Evolutionary conservation across 2,113 vertebrate species (phyloP).

Genomic region (Thunnus maccoyii): DNA sequence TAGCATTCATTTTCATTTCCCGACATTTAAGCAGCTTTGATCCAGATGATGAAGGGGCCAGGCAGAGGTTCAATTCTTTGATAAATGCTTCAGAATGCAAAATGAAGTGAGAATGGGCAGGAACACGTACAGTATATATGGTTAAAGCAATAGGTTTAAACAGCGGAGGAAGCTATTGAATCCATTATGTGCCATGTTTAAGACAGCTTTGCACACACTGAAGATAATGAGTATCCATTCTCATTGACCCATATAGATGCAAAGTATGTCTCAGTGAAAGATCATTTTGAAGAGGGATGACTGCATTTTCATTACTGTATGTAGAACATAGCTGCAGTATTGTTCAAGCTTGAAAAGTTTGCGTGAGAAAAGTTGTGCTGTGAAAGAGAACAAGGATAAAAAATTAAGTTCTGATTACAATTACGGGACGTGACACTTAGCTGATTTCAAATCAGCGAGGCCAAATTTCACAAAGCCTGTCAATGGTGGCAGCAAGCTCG

Average conservation of each 20-base stretch:
- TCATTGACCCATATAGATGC: slow-evolving; percentile 6
- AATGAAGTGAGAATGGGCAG: slow-evolving; percentile 19
- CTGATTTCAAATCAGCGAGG: slow-evolving; percentile 88
- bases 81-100: slow-evolving; percentile 31
- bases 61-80: background rate
- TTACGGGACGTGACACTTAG: slow-evolving; percentile 86
- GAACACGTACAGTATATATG: background rate
- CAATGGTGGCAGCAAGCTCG: slow-evolving; percentile 82
- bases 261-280: slow-evolving; percentile 1
- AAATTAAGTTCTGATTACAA: slow-evolving; percentile 88
- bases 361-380: slow-evolving; percentile 78
- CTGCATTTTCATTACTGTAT: slow-evolving; percentile 35
- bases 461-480: slow-evolving; percentile 87
- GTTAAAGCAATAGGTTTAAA: slow-evolving; percentile 13
- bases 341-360: slow-evolving; percentile 81
- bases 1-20: slow-evolving; percentile 19
- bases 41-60: slow-evolving; percentile 1
- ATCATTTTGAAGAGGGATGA: background rate
- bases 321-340: slow-evolving; percentile 54
- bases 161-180: background rate
- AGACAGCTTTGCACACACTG: slow-evolving; percentile 13
- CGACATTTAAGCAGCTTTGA: slow-evolving; percentile 37
- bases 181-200: slow-evolving; percentile 22
- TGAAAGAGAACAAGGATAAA: slow-evolving; percentile 73
- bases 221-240: slow-evolving; percentile 16